Evolutionary conservation across 2,888 invertebrate genomes (phyloP).

Genomic region (Byasa hedistus): DNA sequence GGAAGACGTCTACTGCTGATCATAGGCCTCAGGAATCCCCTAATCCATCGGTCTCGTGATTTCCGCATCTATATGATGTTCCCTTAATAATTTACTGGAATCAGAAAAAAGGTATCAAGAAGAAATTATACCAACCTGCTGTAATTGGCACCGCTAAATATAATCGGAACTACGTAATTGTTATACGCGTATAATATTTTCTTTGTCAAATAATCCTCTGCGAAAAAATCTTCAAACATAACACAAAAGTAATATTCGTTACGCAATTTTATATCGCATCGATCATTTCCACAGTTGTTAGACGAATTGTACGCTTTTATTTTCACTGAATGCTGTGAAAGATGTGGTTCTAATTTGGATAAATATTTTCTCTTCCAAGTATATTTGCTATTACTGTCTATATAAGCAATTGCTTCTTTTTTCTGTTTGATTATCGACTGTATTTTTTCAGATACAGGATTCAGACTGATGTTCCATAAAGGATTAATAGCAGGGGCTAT

Average conservation of each 20-base stretch:
- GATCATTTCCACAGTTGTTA: slow-evolving; percentile 38
- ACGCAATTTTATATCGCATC: slow-evolving; percentile 45
- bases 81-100: too few relatives aligned
- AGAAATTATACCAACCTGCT: slow-evolving; percentile 43
- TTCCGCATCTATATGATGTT: too few relatives aligned
- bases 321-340: slow-evolving; percentile 49
- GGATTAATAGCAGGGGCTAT: slow-evolving; percentile 48
- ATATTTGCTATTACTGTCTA: slow-evolving; percentile 48
- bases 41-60: too few relatives aligned
- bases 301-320: slow-evolving; percentile 53
- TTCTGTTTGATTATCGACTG: slow-evolving; percentile 44
- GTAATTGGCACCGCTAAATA: slow-evolving; percentile 84
- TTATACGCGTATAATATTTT: slow-evolving; percentile 64
- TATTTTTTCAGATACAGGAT: slow-evolving; percentile 37
- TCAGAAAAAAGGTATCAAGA: too few relatives aligned
- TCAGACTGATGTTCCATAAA: slow-evolving; percentile 39
- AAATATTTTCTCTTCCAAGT: slow-evolving; percentile 49
- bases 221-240: slow-evolving; percentile 60
- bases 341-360: slow-evolving; percentile 48
- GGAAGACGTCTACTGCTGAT: too few relatives aligned
- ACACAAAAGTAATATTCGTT: slow-evolving; percentile 59
- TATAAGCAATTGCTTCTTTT: slow-evolving; percentile 54
- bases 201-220: slow-evolving; percentile 58
- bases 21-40: too few relatives aligned
- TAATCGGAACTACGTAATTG: slow-evolving; percentile 83